Evolutionary conservation across 2,113 vertebrate species (phyloP), one percentile per base, ranked within the genome.

Genomic region (Promerops cafer): DNA sequence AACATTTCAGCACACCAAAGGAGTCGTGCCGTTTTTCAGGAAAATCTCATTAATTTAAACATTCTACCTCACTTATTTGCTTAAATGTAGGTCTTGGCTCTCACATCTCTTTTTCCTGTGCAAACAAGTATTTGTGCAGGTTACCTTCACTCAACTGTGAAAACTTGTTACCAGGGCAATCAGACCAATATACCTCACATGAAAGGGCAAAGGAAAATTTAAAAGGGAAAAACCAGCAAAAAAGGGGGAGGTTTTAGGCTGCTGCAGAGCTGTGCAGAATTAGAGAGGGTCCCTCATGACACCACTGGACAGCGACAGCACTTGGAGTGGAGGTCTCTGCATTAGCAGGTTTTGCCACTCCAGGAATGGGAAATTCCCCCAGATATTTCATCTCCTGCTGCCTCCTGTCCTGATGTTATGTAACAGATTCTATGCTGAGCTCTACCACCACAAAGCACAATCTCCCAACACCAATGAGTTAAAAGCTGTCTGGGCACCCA

Each of bases 401-500:
- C 93, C 94, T 92, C 78, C 96, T 89, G 85, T 56, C 49, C 83
- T 78, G 77, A 57, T 84, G 53, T 97, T 97, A 96, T 54, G 85
- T 97, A 90, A 86, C 27, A 50, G 64, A 84, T 87, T 94, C 74
- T 83, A n/a, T 72, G 86, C 84, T 94, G 95, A 86, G 96, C 70
- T 95, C 96, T 96, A 94, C 89, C 93, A 88, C 84, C 52, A 16
- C 82, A 77, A 66, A 97, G 95, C 63, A 40, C 93, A 89, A 92
- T 69, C 83, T 97, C 91, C 95, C 95, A 96, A 85, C 96, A 89
- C 53, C 96, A 97, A 97, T 24, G 97, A 97, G 96, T 97, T 97
- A 98, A 98, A 97, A 97, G 90, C 91, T 97, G 90, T 95, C 97
- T 97, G 97, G 98, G 98, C 98, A 97, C 64, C 63, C 96, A 79